These are phyloP conservation scores for Colletes latitarsis DNA, from an alignment of 1,140 invertebrate species.

Conservation along the genomic window DNA sequence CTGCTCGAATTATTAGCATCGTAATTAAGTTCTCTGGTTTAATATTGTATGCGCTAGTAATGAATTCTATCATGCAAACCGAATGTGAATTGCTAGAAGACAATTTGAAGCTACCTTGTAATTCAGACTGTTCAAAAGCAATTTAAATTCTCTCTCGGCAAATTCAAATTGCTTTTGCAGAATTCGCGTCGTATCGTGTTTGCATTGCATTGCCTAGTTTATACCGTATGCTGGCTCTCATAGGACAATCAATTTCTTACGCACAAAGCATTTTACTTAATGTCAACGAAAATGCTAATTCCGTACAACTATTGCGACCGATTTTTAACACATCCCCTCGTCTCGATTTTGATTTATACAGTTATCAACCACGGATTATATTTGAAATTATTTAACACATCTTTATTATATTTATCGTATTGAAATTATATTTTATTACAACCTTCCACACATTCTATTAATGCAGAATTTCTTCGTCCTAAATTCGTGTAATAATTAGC, in stretches of 20 bases:
- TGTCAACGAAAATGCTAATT: conserved; percentile 21
- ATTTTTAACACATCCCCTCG: not conserved
- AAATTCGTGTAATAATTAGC: too few species aligned
- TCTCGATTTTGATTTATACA: too few species aligned
- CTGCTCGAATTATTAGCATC: not conserved
- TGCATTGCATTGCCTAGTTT: conserved; percentile 28
- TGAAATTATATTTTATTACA: too few species aligned
- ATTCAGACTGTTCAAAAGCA: conserved; percentile 60
- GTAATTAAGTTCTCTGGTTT: conserved; percentile 14
- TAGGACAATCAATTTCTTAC: conserved; percentile 39
- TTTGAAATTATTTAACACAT: too few species aligned
- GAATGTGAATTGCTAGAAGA: conserved; percentile 59
- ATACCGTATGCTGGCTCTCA: conserved; percentile 11
- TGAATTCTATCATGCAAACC: conserved; percentile 54
- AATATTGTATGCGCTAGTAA: conserved; percentile 37
- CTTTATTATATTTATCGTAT: too few species aligned
- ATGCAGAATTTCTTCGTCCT: too few species aligned
- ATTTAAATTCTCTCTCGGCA: conserved; percentile 63
- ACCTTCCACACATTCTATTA: too few species aligned
- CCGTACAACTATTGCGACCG: not conserved
- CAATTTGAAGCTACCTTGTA: conserved; percentile 57
- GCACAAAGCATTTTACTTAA: conserved; percentile 5
- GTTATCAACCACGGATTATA: too few species aligned
- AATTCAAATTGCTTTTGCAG: conserved; percentile 63
- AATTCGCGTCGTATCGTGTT: conserved; percentile 55